Base-by-base conservation (phyloP, 2,797 vertebrate species). In the Anguilla megastoma region DNA sequence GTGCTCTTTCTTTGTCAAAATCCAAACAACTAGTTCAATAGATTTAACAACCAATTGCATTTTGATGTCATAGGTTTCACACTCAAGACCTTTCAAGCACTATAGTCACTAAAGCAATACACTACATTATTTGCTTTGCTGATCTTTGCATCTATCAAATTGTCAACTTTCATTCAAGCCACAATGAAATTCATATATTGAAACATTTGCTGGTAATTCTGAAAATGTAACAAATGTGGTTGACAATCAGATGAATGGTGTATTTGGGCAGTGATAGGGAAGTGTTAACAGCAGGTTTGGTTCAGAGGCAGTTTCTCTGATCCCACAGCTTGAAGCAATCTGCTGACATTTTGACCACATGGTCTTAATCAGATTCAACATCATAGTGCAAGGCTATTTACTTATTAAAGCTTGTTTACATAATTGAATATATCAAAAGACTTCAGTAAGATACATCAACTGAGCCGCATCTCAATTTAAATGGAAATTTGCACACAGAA, bases 321-420 rank as follows among this genome's bases (percentile, higher is more conserved):
- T 93, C 91, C 84, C 41, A 88, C 87, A 85, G 63, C 90, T 91
- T 92, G 87, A 92, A 88, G 90, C 88, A 91, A 91, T 91, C 82
- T 87, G 89, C 91, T 91, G 91, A 92, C 90, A 92, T 89, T 89
- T 90, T 90, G 90, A 90, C 90, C 89, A 91, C 86, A 56, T 52
- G 84, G 88, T 89, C 85, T 88, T 91, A 90, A 92, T 91, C 90
- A 92, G 87, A 90, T 90, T 90, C 88, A 88, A 85, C 88, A 91
- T 82, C 74, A 80, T 90, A 90, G 85, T 71, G 87, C 79, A 50
- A 54, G 87, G 87, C 92, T 93, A 89, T 92, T 93, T 92, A 91
- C 90, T 90, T 92, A 90, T 93, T 92, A 91, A 93, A 92, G 88
- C 90, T 90, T 92, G 91, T 92, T 93, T 92, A 91, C 91, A 92